Conservation (phyloP, 2,113 vertebrate genomes). For the Prunella himalayana region DNA sequence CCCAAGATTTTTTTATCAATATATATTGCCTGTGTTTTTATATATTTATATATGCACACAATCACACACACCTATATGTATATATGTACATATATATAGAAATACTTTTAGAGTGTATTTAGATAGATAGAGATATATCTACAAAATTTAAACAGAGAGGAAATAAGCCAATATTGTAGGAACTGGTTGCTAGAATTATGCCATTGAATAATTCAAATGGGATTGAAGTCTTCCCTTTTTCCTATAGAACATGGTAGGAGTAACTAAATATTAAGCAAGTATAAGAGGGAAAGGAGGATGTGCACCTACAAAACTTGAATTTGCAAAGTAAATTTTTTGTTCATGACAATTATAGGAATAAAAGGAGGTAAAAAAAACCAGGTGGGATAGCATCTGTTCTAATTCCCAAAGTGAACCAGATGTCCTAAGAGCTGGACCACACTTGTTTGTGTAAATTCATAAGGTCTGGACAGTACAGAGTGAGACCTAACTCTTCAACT, state of each 20-base stretch:
- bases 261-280: neutral
- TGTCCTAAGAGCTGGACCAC: neutral
- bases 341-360: neutral
- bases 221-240: neutral
- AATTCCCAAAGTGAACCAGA: neutral
- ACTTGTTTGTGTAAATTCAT: neutral
- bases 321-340: neutral
- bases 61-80: too few species aligned
- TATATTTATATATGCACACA: neutral
- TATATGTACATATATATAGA: rapidly evolving
- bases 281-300: neutral
- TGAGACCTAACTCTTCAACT: neutral
- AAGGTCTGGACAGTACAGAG: neutral
- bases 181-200: neutral
- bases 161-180: neutral
- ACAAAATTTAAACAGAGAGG: neutral
- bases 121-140: neutral
- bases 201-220: neutral
- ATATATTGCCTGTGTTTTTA: neutral
- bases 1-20: neutral
- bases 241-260: neutral
- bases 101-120: neutral
- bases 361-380: neutral
- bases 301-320: neutral
- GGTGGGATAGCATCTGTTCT: neutral